These are phyloP conservation scores for Trialeurodes vaporariorum DNA, from an alignment of 1,140 invertebrate species.

Conservation along the genomic window DNA sequence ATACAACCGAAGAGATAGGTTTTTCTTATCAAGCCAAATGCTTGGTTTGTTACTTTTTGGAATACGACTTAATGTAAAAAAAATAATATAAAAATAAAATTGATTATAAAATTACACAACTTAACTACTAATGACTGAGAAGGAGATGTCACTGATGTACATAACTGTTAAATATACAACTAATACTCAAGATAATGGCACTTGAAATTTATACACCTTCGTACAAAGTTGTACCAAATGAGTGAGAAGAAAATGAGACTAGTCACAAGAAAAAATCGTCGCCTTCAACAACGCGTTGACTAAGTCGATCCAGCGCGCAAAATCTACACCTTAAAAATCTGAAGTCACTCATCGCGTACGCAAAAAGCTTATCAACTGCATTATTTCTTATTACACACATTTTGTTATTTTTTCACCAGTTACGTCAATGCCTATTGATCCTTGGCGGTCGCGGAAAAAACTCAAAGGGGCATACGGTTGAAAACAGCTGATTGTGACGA, in stretches of 20 bases:
- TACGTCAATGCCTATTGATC: too few species aligned
- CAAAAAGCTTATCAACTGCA: too few species aligned
- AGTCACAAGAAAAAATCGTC: background rate
- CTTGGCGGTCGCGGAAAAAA: too few species aligned
- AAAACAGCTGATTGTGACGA: too few species aligned
- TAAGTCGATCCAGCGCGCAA: background rate
- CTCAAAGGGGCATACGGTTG: too few species aligned
- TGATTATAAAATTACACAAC: too few species aligned
- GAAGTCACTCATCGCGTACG: too few species aligned
- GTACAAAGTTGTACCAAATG: background rate
- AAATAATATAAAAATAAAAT: too few species aligned
- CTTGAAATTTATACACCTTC: background rate
- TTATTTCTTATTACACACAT: too few species aligned
- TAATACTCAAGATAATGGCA: background rate
- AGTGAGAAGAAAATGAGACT: background rate
- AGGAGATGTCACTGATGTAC: background rate
- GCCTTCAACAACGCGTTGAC: background rate
- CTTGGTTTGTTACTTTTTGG: background rate
- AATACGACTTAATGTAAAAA: background rate
- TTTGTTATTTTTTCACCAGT: too few species aligned
- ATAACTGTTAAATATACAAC: background rate
- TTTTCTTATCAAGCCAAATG: background rate
- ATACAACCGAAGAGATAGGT: too few species aligned
- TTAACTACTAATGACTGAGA: background rate
- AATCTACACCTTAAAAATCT: too few species aligned